Percentiles rank a stretch among this genome's conserved stretches.
Conservation (phyloP, 1,140 invertebrate genomes). For the Bacillus rossius region DNA sequence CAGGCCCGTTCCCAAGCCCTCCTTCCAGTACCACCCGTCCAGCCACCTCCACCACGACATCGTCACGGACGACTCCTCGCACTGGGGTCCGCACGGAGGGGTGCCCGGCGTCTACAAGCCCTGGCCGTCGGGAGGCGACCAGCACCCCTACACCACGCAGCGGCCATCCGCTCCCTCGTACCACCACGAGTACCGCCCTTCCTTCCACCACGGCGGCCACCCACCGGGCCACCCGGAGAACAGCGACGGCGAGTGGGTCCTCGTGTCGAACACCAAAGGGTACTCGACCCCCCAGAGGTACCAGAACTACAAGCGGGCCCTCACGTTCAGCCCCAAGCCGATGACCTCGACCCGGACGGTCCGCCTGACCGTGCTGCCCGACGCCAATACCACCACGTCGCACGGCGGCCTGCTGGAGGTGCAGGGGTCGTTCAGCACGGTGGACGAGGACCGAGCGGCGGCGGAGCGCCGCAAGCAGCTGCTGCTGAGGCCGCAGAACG, state of each 20-base stretch:
- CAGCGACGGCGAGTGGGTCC: conserved; percentile 67
- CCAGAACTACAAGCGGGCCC: conserved; percentile 37
- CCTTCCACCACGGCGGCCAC: conserved; percentile 24
- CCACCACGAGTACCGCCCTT: not conserved
- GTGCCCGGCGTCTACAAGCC: conserved; percentile 31
- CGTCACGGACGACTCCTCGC: conserved; percentile 60
- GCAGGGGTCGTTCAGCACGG: conserved; percentile 60
- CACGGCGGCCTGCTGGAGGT: conserved; percentile 70
- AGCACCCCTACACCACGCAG: not conserved
- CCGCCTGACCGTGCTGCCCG: conserved; percentile 62
- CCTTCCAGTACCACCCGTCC: not conserved
- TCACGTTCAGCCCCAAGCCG: conserved; percentile 37
- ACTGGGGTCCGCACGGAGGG: conserved; percentile 51
- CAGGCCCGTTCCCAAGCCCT: not conserved
- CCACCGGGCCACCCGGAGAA: conserved; percentile 50
- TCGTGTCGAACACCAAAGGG: conserved; percentile 69
- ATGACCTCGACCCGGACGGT: conserved; percentile 36
- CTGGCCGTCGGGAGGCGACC: conserved; percentile 20
- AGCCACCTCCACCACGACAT: conserved; percentile 41
- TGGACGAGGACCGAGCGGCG: conserved; percentile 49
- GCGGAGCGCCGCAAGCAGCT: not conserved
- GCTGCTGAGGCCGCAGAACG: not conserved
- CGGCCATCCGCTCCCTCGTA: not conserved
- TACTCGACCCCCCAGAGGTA: conserved; percentile 48
- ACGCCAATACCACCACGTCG: conserved; percentile 59